These are phyloP conservation scores for Acanthosoma haemorrhoidale DNA, from an alignment of 2,888 invertebrate species.

Conservation along the genomic window DNA sequence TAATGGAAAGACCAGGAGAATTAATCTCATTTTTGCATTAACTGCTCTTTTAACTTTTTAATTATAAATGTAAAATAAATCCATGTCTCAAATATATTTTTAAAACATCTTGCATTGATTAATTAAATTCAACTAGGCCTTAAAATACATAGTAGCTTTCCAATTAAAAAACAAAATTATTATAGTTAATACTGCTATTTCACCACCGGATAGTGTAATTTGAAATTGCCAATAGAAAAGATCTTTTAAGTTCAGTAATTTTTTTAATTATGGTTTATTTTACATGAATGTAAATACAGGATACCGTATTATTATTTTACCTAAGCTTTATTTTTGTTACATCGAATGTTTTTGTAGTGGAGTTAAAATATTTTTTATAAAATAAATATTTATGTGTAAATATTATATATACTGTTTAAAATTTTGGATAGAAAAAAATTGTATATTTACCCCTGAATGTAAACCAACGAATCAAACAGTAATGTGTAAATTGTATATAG, in stretches of 20 bases:
- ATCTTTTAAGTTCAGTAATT: background rate
- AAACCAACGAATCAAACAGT: constrained; percentile 29
- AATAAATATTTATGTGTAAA: background rate
- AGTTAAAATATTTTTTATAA: background rate
- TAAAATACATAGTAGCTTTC: no score
- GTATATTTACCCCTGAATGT: constrained; percentile 20
- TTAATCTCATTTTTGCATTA: no score
- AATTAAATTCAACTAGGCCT: no score
- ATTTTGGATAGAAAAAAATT: background rate
- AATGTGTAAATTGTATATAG: constrained; percentile 25
- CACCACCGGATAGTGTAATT: no score
- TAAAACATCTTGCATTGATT: no score
- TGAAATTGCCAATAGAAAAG: background rate
- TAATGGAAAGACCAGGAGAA: no score
- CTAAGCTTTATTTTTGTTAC: background rate
- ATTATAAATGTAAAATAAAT: no score
- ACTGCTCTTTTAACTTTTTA: no score
- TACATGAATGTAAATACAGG: background rate
- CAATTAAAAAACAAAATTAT: no score
- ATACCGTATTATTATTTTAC: background rate
- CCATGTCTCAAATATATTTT: no score
- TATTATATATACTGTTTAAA: background rate
- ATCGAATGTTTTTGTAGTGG: background rate
- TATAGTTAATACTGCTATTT: no score
- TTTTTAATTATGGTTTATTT: background rate